These are phyloP conservation scores for Theristicus caerulescens DNA, from an alignment of 2,113 vertebrate species.

Conservation along the genomic window DNA sequence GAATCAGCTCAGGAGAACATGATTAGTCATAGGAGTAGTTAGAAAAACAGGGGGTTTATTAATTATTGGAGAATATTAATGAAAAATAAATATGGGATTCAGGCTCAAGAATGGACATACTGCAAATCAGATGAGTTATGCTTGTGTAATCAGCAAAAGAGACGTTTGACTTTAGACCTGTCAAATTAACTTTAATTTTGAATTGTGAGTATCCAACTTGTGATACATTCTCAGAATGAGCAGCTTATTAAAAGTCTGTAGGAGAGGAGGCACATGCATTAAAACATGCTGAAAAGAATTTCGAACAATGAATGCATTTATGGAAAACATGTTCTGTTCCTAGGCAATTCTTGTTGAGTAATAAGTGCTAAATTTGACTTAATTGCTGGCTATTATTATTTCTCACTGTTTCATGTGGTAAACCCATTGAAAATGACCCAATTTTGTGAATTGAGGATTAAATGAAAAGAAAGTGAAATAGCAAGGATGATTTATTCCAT, in stretches of 20 bases:
- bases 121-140: background rate
- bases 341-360: slow-evolving; percentile 61
- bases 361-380: slow-evolving; percentile 57
- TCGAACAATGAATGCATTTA: slow-evolving; percentile 34
- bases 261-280: background rate
- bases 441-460: slow-evolving; percentile 29
- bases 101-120: background rate
- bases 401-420: slow-evolving; percentile 26
- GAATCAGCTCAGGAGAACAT: background rate
- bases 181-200: slow-evolving; percentile 30
- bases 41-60: background rate
- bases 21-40: background rate
- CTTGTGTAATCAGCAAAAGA: background rate
- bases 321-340: slow-evolving; percentile 57
- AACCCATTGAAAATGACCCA: slow-evolving; percentile 53
- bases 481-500: background rate
- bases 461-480: slow-evolving; percentile 19
- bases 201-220: background rate
- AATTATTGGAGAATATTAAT: background rate
- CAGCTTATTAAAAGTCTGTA: slow-evolving; percentile 24
- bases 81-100: background rate
- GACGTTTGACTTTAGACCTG: background rate
- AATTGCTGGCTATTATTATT: slow-evolving; percentile 60
- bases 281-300: slow-evolving; percentile 33
- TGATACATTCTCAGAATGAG: background rate